Evolutionary conservation across 2,113 vertebrate genomes (phyloP).

Genomic region (Oenanthe melanoleuca): DNA sequence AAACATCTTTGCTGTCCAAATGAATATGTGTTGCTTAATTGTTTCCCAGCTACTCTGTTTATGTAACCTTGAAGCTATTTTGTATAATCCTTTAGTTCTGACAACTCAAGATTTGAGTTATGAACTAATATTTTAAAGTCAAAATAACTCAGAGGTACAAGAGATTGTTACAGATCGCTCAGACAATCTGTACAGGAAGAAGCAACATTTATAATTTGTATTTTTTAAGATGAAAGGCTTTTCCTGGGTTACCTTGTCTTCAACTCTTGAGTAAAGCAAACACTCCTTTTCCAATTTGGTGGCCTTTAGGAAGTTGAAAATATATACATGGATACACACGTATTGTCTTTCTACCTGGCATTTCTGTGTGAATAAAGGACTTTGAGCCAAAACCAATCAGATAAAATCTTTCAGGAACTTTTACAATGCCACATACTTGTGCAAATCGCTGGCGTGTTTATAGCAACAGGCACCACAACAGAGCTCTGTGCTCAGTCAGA

Average conservation of each 20-base stretch:
- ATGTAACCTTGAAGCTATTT: conserved; percentile 47
- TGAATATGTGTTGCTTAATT: neutral
- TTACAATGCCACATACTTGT: conserved; percentile 89
- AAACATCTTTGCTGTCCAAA: neutral
- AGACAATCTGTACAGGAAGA: neutral
- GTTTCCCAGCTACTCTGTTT: conserved; percentile 30
- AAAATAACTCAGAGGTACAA: neutral
- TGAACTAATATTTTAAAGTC: conserved; percentile 4
- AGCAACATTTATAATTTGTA: neutral
- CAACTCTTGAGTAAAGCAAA: conserved; percentile 41
- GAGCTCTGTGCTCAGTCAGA: conserved; percentile 66
- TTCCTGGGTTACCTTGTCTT: conserved; percentile 33
- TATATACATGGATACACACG: conserved; percentile 5
- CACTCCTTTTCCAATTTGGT: conserved; percentile 34
- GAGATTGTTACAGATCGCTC: neutral
- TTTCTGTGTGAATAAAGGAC: conserved; percentile 71
- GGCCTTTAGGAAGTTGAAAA: conserved; percentile 62
- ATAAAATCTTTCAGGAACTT: conserved; percentile 94
- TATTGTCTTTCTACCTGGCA: conserved; percentile 69
- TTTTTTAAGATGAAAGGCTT: neutral
- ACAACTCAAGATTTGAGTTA: neutral
- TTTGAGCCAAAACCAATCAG: conserved; percentile 76
- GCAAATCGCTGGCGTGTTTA: conserved; percentile 90
- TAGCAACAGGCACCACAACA: conserved; percentile 97
- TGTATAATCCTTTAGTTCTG: neutral